A percentile compares a stretch with the other conserved stretches of the same genome.
These are phyloP conservation scores for Terebella lapidaria DNA, from an alignment of 2,888 invertebrate species.

Conservation along the genomic window DNA sequence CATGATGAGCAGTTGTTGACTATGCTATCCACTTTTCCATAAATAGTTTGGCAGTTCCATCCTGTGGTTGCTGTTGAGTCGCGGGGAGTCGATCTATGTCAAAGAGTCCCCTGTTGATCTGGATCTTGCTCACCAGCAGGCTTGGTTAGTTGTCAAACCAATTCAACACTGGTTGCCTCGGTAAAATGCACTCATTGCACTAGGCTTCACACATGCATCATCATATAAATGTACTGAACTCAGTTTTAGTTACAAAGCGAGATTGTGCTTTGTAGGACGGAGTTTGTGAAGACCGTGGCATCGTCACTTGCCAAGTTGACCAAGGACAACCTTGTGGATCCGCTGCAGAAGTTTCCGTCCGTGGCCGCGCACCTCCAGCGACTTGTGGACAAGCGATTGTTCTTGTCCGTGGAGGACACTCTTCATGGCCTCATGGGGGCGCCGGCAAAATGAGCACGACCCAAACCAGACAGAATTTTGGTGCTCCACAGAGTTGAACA, in stretches of 20 bases:
- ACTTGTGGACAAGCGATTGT: constrained; percentile 7
- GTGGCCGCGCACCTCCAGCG: constrained; percentile 11
- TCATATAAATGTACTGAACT: too few species aligned
- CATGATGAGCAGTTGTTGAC: too few species aligned
- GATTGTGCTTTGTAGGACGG: constrained; percentile 13
- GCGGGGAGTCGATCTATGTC: constrained; percentile 20
- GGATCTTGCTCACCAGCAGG: constrained; percentile 17
- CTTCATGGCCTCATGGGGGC: neutral
- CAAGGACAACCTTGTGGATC: constrained; percentile 3
- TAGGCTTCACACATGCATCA: too few species aligned
- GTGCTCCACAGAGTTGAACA: too few species aligned
- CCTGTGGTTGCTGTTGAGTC: constrained; percentile 17
- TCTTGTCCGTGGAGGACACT: constrained; percentile 10
- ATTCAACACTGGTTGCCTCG: neutral
- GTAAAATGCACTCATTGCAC: too few species aligned
- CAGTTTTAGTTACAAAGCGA: too few species aligned
- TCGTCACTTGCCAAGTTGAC: constrained; percentile 4
- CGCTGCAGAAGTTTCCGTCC: neutral
- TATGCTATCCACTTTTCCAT: too few species aligned
- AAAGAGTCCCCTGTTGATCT: constrained; percentile 23
- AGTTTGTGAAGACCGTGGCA: constrained; percentile 12
- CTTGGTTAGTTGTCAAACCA: constrained; percentile 15
- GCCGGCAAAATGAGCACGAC: too few species aligned
- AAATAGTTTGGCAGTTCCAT: constrained; percentile 25
- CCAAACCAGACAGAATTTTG: too few species aligned